phyloP scores from a whole-genome alignment of 1,140 invertebrate genomes.

The Holotrichia oblita region DNA sequence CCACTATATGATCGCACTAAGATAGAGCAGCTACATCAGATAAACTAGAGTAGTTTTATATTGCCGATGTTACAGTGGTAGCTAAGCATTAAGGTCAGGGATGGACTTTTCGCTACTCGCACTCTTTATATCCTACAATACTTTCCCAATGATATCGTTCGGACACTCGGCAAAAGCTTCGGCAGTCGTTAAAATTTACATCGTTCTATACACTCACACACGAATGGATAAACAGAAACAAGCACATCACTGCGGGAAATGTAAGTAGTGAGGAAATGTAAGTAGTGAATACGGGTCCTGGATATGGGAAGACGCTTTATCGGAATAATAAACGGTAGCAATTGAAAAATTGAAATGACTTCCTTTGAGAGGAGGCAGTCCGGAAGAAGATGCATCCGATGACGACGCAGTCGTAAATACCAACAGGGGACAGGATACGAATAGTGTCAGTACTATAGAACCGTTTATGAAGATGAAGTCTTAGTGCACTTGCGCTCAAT shows the following conservation, averaged over 20 bases:
- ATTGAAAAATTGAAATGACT: constrained; percentile 1
- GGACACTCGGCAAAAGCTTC: neutral
- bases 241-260: neutral
- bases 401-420: neutral
- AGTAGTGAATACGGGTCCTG: neutral
- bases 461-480: neutral
- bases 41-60: constrained; percentile 14
- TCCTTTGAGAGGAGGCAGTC: neutral
- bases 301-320: constrained; percentile 11
- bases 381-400: neutral
- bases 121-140: neutral
- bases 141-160: neutral
- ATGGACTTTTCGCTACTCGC: neutral
- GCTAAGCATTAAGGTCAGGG: neutral
- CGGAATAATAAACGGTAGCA: neutral
- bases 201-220: neutral
- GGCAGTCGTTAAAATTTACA: constrained; percentile 5
- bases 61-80: neutral
- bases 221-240: neutral
- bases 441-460: neutral
- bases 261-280: neutral
- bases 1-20: too few relatives aligned
- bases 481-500: constrained; percentile 1
- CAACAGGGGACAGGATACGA: neutral
- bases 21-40: neutral